Base-by-base conservation (phyloP, 2,797 vertebrate species). In the Chaunax sp. region DNA sequence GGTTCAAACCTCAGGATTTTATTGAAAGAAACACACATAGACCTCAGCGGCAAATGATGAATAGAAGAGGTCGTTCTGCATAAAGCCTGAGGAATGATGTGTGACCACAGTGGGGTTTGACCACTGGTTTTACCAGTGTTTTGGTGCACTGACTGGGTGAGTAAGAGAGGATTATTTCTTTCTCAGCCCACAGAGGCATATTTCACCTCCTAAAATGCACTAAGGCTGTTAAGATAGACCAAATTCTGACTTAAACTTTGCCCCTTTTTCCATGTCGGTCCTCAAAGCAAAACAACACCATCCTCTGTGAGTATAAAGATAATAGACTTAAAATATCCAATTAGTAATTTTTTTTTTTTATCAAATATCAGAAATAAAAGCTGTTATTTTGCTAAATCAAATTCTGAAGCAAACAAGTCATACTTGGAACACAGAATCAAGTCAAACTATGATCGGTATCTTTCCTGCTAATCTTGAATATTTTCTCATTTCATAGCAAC, bases 1-100 rank as follows among this genome's bases (percentile, higher is more conserved):
- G 64, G 66, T 84, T 87, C 80, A 86, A 69, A 82, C 83, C 81
- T 85, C 81, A 77, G 83, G 71, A 66, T 82, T 89, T 91, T 82
- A 89, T 83, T 88, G 83, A 75, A 84, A 82, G 82, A 84, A 87
- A 79, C 87, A 71, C 77, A 81, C 61, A 66, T 61, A 73, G 78
- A 80, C 74, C 74, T 79, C 61, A 50, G 64, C 71, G 81, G 83
- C 45, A 51, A 86, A 67, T 75, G 80, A 82, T 85, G 86, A 81
- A 84, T 85, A 61, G 72, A 83, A 75, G 72, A 78, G 77, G 62
- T 73, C 8, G 72, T 76, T 80, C 60, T 77, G 76, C 68, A 76
- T 83, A 71, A 82, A 78, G 83, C 67, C 57, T 43, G 74, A 82
- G 86, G 66, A 90, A 90, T 82, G 69, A 70, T 60, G 82, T 75